These are phyloP conservation scores for Calcarius lapponicus DNA, from an alignment of 2,797 vertebrate genomes.

Conservation along the genomic window DNA sequence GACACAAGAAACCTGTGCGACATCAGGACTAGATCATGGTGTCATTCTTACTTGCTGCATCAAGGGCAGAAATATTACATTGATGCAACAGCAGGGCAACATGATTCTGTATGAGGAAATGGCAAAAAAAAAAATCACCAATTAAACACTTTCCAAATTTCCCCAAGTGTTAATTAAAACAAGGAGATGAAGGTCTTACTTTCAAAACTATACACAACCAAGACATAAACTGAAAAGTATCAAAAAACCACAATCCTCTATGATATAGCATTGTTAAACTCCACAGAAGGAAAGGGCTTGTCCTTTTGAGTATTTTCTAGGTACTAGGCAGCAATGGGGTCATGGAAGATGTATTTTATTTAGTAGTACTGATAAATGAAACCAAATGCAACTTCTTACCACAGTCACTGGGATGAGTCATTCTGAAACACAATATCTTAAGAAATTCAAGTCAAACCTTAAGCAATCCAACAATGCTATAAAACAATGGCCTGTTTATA, in stretches of 20 bases:
- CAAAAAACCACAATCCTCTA: not conserved
- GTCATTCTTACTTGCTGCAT: constrained; percentile 13
- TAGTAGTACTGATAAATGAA: constrained; percentile 32
- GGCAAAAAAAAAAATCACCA: constrained; percentile 50
- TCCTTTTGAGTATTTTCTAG: not conserved
- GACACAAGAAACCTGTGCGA: not conserved
- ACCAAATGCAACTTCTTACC: constrained; percentile 27
- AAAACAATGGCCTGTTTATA: constrained; percentile 35
- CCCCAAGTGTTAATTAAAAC: not conserved
- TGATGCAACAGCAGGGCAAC: not conserved
- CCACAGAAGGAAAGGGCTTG: not conserved
- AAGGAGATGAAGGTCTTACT: constrained; percentile 21
- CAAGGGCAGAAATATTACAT: not conserved
- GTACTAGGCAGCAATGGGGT: not conserved
- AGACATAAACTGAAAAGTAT: not conserved
- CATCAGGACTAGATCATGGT: not conserved
- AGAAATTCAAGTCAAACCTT: constrained; percentile 27
- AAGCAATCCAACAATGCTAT: constrained; percentile 7
- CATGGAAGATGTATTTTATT: not conserved
- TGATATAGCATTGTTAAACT: not conserved
- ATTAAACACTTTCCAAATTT: constrained; percentile 22
- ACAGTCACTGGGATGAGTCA: constrained; percentile 4
- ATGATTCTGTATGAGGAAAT: constrained; percentile 21
- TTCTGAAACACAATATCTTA: constrained; percentile 33
- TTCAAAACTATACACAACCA: not conserved